Evolutionary conservation across 2,888 invertebrate species (phyloP), one percentile per base, ranked within the genome.

Genomic region (Vanessa cardui): DNA sequence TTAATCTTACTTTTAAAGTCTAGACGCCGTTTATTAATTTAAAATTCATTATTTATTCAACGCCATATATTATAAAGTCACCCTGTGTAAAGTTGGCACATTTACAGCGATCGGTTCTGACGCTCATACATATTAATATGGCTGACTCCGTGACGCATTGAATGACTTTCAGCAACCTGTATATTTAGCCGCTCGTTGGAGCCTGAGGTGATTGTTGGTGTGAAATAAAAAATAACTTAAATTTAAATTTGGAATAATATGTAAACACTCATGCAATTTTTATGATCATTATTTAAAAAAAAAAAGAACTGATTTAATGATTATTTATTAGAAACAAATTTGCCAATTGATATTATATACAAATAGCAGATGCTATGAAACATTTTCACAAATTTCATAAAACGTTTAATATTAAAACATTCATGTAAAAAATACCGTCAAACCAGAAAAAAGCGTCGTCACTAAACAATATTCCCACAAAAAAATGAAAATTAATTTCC

Each of bases 91-190:
- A 76, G 76, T 75, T 76, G 74, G 73, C 73, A 74, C 72, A 73
- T 56, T 76, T 75, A 74, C 74, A 73, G 72, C 69, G 74, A 78
- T 77, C 77, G 77, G 73, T 73, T 70, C 72, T 70, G 74, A 73
- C 64, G 74, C 82, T 86, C 84, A 87, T 87, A 86, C 85, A 87
- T 86, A 86, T 86, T 87, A 83, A 86, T 85, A 79, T 75, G 73
- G 76, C 75, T 79, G 74, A 77, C 75, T 79, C 74, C 76, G 79
- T 80, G 83, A 83, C 83, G 82, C 78, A 73, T 75, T 74, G 77
- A 81, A 82, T 80, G 83, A 83, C 81, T 83, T 79, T 81, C 58
- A 54, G 39, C 61, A 61, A 33, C 64, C 63, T 56, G 63, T 64
- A n/a, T 63, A 64, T 64, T 58, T 68, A 68, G 54, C 58, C 66